Evolutionary conservation across 1,140 invertebrate species (phyloP).

Genomic region (Ooceraea biroi): DNA sequence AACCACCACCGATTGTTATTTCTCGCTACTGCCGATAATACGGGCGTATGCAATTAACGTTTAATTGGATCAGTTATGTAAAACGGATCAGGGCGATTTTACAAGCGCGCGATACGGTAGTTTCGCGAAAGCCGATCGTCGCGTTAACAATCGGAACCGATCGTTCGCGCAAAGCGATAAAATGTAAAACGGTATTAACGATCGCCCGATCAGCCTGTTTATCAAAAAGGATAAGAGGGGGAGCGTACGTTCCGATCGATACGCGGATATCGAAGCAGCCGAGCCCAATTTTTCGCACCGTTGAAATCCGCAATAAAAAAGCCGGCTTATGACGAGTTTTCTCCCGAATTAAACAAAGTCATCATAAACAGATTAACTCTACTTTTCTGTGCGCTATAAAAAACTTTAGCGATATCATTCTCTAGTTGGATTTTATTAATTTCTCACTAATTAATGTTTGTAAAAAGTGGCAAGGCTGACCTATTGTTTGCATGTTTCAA

Average conservation of each 20-base stretch:
- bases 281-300: conserved; percentile 15
- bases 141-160: conserved; percentile 34
- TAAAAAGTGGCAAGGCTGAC: too few relatives aligned
- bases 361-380: too few relatives aligned
- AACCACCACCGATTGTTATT: conserved; percentile 12
- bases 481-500: too few relatives aligned
- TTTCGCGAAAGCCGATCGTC: not conserved
- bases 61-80: conserved; percentile 4
- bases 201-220: conserved; percentile 24
- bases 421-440: too few relatives aligned
- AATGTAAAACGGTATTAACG: conserved; percentile 53
- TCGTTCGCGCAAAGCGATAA: conserved; percentile 23
- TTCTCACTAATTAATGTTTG: too few relatives aligned
- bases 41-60: conserved; percentile 20
- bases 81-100: conserved; percentile 25
- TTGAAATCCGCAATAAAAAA: not conserved
- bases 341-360: not conserved
- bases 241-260: conserved; percentile 12
- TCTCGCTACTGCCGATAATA: not conserved
- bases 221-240: conserved; percentile 36
- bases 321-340: not conserved
- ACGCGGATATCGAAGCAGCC: not conserved
- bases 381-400: too few relatives aligned
- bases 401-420: too few relatives aligned
- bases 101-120: not conserved